Evolutionary conservation across 1,140 invertebrate species (phyloP).

Genomic region (Dendroctonus valens): DNA sequence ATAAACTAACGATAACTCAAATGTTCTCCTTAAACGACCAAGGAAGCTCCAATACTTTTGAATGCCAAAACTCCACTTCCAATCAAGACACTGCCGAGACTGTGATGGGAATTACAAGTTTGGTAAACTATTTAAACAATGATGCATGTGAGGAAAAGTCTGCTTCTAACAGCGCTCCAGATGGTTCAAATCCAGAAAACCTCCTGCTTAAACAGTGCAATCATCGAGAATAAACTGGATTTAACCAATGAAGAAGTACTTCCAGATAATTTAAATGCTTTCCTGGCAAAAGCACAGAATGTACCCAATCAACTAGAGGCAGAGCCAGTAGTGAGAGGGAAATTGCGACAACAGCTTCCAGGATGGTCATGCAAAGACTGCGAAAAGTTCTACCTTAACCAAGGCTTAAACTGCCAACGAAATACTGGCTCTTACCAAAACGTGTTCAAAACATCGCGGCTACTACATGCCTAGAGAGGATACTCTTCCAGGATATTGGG

Average conservation of each 20-base stretch:
- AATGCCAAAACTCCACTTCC: too few relatives aligned
- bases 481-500: slow-evolving; percentile 28
- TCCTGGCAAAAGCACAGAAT: slow-evolving; percentile 20
- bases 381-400: slow-evolving; percentile 23
- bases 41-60: too few relatives aligned
- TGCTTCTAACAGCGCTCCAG: neutral
- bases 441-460: slow-evolving; percentile 26
- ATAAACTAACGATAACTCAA: neutral
- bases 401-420: slow-evolving; percentile 13
- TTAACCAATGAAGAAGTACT: neutral
- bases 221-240: neutral
- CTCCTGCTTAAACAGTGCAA: slow-evolving; percentile 9
- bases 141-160: neutral
- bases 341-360: slow-evolving; percentile 17
- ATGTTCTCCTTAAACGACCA: neutral
- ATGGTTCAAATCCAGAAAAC: neutral
- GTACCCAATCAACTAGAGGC: slow-evolving; percentile 5
- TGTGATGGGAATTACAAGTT: neutral
- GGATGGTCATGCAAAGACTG: slow-evolving; percentile 27
- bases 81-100: neutral
- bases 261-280: slow-evolving; percentile 17
- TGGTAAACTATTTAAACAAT: neutral
- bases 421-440: slow-evolving; percentile 16
- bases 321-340: slow-evolving; percentile 22
- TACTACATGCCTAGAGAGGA: slow-evolving; percentile 24